Evolutionary conservation across 2,888 invertebrate species (phyloP).

Genomic region (Caenorhabditis sp.): DNA sequence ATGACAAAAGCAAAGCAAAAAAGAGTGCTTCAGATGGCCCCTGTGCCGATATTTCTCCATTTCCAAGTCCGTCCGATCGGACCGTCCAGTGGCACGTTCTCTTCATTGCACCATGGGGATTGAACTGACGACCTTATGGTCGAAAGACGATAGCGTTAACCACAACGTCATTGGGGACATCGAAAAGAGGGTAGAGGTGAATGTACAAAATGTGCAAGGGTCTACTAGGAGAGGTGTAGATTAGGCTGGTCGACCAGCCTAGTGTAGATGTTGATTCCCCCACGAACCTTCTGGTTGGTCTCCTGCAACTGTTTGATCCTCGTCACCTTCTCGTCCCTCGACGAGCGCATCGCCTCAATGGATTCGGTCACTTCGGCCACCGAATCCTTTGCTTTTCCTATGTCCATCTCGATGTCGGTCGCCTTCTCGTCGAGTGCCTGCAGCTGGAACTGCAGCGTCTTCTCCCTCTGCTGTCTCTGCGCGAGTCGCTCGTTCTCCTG

Average conservation of each 20-base stretch:
- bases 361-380: conserved; percentile 80
- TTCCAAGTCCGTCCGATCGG: background rate
- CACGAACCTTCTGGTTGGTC: conserved; percentile 84
- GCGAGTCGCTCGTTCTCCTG: conserved; percentile 84
- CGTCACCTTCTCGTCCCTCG: conserved; percentile 91
- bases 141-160: too few relatives aligned
- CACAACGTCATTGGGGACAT: too few relatives aligned
- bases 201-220: too few relatives aligned
- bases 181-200: too few relatives aligned
- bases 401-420: conserved; percentile 86
- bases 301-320: conserved; percentile 84
- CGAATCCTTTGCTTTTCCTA: conserved; percentile 55
- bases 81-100: conserved; percentile 42
- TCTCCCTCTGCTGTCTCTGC: conserved; percentile 90
- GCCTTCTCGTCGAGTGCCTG: conserved; percentile 85
- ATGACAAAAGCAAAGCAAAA: background rate
- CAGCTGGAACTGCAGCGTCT: conserved; percentile 88
- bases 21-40: conserved; percentile 31
- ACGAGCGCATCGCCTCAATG: conserved; percentile 94
- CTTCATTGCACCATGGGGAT: conserved; percentile 31
- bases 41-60: conserved; percentile 31
- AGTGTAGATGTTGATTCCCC: too few relatives aligned
- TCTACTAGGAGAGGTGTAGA: too few relatives aligned
- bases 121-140: too few relatives aligned
- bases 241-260: too few relatives aligned